Evolutionary conservation across 2,888 invertebrate species (phyloP), one percentile per base, ranked within the genome.

Genomic region (Drosophila mayaguana): DNA sequence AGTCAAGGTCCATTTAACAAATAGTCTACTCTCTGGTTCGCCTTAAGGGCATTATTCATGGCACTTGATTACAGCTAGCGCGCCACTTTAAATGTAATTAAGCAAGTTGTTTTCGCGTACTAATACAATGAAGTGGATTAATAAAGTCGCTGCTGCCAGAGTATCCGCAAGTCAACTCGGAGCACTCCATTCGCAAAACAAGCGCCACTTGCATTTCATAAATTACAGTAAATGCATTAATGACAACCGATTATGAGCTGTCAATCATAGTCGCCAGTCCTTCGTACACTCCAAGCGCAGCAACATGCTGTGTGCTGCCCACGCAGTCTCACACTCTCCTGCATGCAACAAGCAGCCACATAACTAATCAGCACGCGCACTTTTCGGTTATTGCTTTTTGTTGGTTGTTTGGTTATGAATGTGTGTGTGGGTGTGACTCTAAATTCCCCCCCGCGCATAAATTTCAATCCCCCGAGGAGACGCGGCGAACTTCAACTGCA

Each of bases 401-500:
- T 51, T 71, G 22, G 36, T 25, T 40, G 45, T 51, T 46, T 38
- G 32, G 6, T 50, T 42, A 42, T 25, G n/a, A 14, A 25, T 63
- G 38, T 55, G 51, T 22, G 38, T 51, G 51, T 43, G 40, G 68
- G 64, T 56, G 61, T 48, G 68, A 59, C 54, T 83, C 79, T 87
- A 83, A 87, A 89, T 75, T 85, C 73, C 73, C 69, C 74, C 74
- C 80, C 51, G 54, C 74, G 84, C 75, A 89, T 89, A 85, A 85
- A 85, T 87, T 85, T 81, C 88, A 85, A 89, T 85, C 84, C 84
- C 84, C 68, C 69, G 84, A 81, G 84, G 77, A 76, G 76, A 54
- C 63, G 59, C 80, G 64, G 62, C 64, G 55, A 75, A 57, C 69
- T 81, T 79, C 64, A 61, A 72, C 70, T 77, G 66, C 51, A 88